These are phyloP conservation scores for Drosophila santomea DNA, from an alignment of 1,140 invertebrate genomes.

Conservation along the genomic window DNA sequence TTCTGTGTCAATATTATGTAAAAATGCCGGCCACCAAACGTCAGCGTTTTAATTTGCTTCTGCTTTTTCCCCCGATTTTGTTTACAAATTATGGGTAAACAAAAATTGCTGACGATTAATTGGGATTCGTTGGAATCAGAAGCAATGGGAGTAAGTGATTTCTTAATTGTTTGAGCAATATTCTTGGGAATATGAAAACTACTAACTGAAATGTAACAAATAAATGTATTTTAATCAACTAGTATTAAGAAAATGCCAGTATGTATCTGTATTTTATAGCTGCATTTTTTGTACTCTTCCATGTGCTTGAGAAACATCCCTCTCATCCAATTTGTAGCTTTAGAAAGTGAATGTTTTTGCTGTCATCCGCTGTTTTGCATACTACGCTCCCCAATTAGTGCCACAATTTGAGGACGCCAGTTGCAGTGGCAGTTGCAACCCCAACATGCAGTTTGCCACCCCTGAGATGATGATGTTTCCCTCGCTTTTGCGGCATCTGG, in stretches of 20 bases:
- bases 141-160: not conserved
- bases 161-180: conserved; percentile 4
- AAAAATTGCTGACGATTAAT: conserved; percentile 29
- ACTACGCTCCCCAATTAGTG: conserved; percentile 21
- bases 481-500: conserved; percentile 41
- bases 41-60: conserved; percentile 36
- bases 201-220: not conserved
- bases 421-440: conserved; percentile 23
- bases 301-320: not conserved
- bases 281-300: too few relatives aligned
- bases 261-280: not conserved
- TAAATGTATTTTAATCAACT: not conserved
- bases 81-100: conserved; percentile 31
- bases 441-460: conserved; percentile 41
- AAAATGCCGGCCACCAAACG: conserved; percentile 33
- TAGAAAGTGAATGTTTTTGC: not conserved
- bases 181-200: not conserved
- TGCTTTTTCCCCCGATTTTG: conserved; percentile 16
- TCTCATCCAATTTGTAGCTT: not conserved
- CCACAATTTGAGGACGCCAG: conserved; percentile 28
- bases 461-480: conserved; percentile 19
- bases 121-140: conserved; percentile 1
- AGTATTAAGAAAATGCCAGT: not conserved
- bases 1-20: conserved; percentile 75
- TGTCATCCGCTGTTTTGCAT: conserved; percentile 18